phyloP scores from a whole-genome alignment of 2,797 vertebrate species.

The Semotilus atromaculatus region DNA sequence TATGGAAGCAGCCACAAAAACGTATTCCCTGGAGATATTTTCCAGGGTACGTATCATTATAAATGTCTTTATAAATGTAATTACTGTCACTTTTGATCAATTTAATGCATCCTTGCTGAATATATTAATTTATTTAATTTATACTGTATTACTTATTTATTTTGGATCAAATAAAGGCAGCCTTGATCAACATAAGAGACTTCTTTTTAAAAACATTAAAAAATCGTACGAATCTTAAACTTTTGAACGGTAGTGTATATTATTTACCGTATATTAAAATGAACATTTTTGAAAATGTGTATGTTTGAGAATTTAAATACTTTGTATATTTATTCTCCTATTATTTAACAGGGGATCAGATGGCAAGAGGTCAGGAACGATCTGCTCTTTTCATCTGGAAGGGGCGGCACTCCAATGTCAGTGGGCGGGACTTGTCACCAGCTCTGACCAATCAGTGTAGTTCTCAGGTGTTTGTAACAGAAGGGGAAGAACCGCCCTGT shows the following conservation, averaged over 20 bases:
- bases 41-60: too few relatives aligned
- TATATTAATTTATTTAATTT: too few relatives aligned
- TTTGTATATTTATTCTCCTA: background rate
- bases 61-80: too few relatives aligned
- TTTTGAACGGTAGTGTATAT: too few relatives aligned
- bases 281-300: background rate
- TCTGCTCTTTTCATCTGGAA: slow-evolving; percentile 79
- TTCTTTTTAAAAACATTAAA: too few relatives aligned
- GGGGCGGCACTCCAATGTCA: slow-evolving; percentile 71
- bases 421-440: slow-evolving; percentile 71
- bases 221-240: background rate
- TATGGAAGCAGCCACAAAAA: background rate
- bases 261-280: background rate
- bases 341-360: slow-evolving; percentile 56
- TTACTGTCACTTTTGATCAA: too few relatives aligned
- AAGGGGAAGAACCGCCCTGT: slow-evolving; percentile 80
- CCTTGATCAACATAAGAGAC: too few relatives aligned
- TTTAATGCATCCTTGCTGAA: too few relatives aligned
- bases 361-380: slow-evolving; percentile 57
- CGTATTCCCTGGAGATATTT: too few relatives aligned
- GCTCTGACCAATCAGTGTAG: slow-evolving; percentile 69
- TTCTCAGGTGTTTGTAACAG: slow-evolving; percentile 74
- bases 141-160: too few relatives aligned
- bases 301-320: background rate
- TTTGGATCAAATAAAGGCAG: too few relatives aligned